Conservation (phyloP, 2,888 invertebrate species). For the Cryptocephalus moraei region DNA sequence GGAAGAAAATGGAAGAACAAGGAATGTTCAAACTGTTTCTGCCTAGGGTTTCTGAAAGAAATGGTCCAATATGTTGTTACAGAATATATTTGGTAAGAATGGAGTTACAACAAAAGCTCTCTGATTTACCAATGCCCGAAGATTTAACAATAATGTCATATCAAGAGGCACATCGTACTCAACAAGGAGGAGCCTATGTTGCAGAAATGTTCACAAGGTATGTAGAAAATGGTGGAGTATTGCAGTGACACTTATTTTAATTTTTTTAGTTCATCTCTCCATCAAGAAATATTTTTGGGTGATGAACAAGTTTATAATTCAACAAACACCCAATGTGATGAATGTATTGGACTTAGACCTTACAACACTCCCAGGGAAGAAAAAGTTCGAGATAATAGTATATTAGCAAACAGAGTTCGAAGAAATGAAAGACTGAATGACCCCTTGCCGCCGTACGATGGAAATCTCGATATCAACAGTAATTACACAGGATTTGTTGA, state of each 20-base stretch:
- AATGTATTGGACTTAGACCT: slow-evolving; percentile 43
- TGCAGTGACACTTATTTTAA: not conserved
- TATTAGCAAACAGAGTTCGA: slow-evolving; percentile 25
- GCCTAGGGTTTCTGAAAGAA: slow-evolving; percentile 70
- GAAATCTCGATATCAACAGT: slow-evolving; percentile 61
- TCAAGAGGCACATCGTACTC: slow-evolving; percentile 57
- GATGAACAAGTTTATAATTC: slow-evolving; percentile 46
- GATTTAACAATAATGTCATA: slow-evolving; percentile 63
- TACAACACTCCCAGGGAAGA: slow-evolving; percentile 30
- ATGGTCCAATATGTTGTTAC: slow-evolving; percentile 82
- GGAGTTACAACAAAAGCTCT: slow-evolving; percentile 49
- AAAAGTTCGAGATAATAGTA: slow-evolving; percentile 18
- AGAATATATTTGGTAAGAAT: slow-evolving; percentile 70
- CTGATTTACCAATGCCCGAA: slow-evolving; percentile 57
- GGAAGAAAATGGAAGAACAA: slow-evolving; percentile 52
- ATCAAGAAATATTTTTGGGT: slow-evolving; percentile 62
- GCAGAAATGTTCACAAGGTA: slow-evolving; percentile 76
- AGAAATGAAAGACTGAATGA: slow-evolving; percentile 28
- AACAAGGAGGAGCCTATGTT: slow-evolving; percentile 68
- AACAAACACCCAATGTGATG: slow-evolving; percentile 35
- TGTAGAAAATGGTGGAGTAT: not conserved
- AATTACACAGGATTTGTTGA: slow-evolving; percentile 83
- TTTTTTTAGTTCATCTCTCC: slow-evolving; percentile 45
- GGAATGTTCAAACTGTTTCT: slow-evolving; percentile 66
- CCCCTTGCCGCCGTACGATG: slow-evolving; percentile 51